Conservation (phyloP, 2,888 invertebrate species). For the Timema cristinae region DNA sequence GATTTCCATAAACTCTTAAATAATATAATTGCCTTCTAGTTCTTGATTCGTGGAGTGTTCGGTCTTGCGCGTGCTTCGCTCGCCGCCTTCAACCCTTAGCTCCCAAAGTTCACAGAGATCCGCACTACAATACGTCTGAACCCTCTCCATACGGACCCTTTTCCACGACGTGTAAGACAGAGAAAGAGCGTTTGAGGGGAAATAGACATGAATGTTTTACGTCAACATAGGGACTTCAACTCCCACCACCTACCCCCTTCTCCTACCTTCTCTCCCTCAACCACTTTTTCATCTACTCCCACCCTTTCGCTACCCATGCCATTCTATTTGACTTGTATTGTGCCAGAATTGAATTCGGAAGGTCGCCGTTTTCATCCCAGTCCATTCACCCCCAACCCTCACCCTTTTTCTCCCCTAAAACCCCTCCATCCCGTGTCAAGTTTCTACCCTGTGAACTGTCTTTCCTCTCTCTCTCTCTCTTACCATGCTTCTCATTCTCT, state of each 20-base stretch:
- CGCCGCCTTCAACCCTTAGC: too few relatives aligned
- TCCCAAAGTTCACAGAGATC: too few relatives aligned
- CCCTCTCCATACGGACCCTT: neutral
- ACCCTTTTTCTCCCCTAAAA: too few relatives aligned
- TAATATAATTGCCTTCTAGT: too few relatives aligned
- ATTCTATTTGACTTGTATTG: conserved; percentile 17
- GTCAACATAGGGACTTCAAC: neutral
- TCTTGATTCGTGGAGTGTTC: too few relatives aligned
- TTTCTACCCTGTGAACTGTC: neutral
- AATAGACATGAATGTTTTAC: conserved; percentile 13
- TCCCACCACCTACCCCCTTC: neutral
- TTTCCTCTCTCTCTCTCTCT: neutral
- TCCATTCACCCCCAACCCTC: too few relatives aligned
- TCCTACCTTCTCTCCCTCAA: neutral
- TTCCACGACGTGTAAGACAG: neutral
- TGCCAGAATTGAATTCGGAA: conserved; percentile 17
- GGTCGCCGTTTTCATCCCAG: conserved; percentile 13
- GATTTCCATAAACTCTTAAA: too few relatives aligned
- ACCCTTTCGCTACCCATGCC: neutral
- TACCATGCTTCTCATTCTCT: neutral
- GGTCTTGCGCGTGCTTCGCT: too few relatives aligned
- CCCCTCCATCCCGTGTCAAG: too few relatives aligned
- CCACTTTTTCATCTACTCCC: too few relatives aligned
- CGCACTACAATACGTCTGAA: too few relatives aligned
- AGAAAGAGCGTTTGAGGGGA: neutral